phyloP scores from a whole-genome alignment of 2,888 invertebrate genomes.

The Heliothis peltigera region DNA sequence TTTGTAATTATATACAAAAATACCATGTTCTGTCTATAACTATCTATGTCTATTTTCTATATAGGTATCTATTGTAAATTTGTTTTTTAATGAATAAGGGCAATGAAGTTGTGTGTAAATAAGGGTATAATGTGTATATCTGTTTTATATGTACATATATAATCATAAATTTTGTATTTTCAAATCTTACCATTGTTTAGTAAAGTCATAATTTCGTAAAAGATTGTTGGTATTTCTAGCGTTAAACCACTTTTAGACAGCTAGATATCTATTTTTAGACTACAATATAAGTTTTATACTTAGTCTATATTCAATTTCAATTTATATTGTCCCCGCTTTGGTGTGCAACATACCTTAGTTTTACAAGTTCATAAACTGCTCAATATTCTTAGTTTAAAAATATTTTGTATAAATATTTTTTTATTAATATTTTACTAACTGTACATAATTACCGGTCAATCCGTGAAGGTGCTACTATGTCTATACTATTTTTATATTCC shows the following conservation, averaged over 20 bases:
- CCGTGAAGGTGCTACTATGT: conserved; percentile 66
- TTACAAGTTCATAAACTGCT: conserved; percentile 70
- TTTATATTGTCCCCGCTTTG: neutral
- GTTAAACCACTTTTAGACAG: conserved; percentile 33
- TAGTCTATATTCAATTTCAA: conserved; percentile 15
- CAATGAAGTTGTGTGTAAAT: conserved; percentile 40
- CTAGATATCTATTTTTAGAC: conserved; percentile 51
- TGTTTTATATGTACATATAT: neutral
- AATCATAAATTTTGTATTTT: conserved; percentile 8
- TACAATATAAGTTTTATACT: conserved; percentile 22
- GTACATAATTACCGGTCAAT: conserved; percentile 59
- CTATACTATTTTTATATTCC: conserved; percentile 48
- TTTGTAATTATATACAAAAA: neutral
- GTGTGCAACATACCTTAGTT: conserved; percentile 14
- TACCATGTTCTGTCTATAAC: neutral
- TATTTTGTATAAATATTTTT: conserved; percentile 56
- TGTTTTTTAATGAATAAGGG: neutral
- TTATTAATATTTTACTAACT: conserved; percentile 43
- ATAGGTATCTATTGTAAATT: conserved; percentile 4
- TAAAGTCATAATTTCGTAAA: too few relatives aligned
- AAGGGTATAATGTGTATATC: conserved; percentile 9
- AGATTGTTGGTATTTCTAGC: neutral
- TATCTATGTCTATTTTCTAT: neutral
- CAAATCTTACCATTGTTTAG: neutral
- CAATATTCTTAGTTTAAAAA: conserved; percentile 72